Percentiles rank a stretch among this genome's conserved stretches.
phyloP scores from a whole-genome alignment of 2,113 vertebrate species.

The Sphyrna mokarran region DNA sequence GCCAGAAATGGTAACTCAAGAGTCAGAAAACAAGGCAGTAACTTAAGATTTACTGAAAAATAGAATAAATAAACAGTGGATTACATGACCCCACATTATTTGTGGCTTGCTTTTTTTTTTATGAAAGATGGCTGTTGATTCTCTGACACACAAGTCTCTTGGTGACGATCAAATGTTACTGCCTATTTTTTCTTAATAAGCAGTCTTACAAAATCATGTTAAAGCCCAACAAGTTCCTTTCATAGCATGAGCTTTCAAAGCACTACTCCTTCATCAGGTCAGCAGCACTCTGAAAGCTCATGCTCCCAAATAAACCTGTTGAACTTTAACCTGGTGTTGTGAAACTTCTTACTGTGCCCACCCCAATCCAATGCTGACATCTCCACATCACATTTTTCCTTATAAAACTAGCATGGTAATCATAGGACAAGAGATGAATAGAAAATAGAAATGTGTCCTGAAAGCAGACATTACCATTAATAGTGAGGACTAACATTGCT shows the following conservation, averaged over 20 bases:
- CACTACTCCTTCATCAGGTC: no score
- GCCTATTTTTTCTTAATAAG: not conserved
- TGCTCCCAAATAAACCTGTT: no score
- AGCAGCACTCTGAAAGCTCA: no score
- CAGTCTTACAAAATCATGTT: no score
- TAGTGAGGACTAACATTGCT: not conserved
- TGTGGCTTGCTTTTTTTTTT: not conserved
- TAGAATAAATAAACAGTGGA: not conserved
- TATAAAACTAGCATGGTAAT: not conserved
- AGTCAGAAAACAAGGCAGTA: not conserved
- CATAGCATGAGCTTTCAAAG: no score
- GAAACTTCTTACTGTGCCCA: no score
- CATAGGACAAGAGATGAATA: not conserved
- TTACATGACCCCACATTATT: not conserved
- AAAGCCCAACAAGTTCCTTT: no score
- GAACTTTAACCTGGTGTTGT: no score
- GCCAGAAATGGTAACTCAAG: not conserved
- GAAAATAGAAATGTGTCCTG: not conserved
- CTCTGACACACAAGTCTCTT: not conserved
- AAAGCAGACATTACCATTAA: not conserved
- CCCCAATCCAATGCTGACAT: no score
- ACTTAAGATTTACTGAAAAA: not conserved
- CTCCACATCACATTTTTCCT: not conserved
- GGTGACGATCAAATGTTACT: not conserved
- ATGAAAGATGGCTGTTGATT: not conserved